A percentile compares a stretch with the other conserved stretches of the same genome.
phyloP scores from a whole-genome alignment of 2,888 invertebrate genomes.

The Dione vanillae region DNA sequence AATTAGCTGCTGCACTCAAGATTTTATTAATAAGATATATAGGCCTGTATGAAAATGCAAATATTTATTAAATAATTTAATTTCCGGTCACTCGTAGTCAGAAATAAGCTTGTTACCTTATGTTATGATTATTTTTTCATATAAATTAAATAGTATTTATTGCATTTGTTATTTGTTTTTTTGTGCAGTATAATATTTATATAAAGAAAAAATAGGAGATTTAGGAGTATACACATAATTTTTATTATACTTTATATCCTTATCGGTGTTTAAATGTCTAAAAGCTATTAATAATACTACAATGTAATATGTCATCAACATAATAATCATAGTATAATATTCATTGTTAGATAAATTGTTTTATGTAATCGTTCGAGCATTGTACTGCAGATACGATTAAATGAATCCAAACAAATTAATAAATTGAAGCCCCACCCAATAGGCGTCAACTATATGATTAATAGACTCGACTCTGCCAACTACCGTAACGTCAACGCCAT shows the following conservation, averaged over 20 bases:
- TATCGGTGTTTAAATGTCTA: conserved; percentile 43
- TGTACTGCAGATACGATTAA: conserved; percentile 69
- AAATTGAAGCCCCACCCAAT: conserved; percentile 75
- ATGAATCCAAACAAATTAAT: conserved; percentile 79
- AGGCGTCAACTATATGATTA: conserved; percentile 80
- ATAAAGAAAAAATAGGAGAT: background rate
- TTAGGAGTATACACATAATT: conserved; percentile 36
- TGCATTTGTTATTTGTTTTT: background rate
- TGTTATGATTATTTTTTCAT: background rate
- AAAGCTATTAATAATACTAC: conserved; percentile 38
- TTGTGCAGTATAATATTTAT: background rate
- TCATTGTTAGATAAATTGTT: conserved; percentile 54
- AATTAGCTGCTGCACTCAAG: conserved; percentile 48
- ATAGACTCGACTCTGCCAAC: conserved; percentile 71
- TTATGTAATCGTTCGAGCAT: conserved; percentile 55
- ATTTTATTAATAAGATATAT: conserved; percentile 46
- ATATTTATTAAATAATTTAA: conserved; percentile 22
- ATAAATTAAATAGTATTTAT: background rate
- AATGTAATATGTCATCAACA: conserved; percentile 48
- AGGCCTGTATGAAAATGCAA: conserved; percentile 32
- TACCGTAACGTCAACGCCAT: conserved; percentile 72
- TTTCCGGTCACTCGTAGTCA: conserved; percentile 9
- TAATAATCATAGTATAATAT: conserved; percentile 50
- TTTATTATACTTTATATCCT: conserved; percentile 37
- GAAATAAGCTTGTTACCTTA: no score